phyloP scores from a whole-genome alignment of 35 echinoderm and acorn worm species.

The Apostichopus japonicus region DNA sequence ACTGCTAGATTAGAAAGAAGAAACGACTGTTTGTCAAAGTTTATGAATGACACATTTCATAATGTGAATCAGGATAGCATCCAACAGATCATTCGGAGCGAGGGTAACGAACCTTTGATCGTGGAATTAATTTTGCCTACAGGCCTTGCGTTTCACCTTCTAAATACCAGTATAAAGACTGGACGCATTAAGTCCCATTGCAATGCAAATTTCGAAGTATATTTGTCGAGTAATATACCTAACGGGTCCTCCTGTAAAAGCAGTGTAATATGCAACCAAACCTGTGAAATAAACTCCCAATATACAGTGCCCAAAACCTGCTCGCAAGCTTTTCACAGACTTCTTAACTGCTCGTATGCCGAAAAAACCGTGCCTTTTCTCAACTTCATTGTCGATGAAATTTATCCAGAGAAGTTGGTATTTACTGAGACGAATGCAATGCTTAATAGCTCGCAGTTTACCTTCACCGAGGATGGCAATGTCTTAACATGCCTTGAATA shows the following conservation, averaged over 20 bases:
- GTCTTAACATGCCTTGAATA: not conserved
- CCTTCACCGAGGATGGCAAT: not conserved
- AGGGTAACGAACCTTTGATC: not conserved
- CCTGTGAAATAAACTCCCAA: not conserved
- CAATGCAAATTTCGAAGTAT: not conserved
- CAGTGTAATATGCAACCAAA: not conserved
- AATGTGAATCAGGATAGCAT: not conserved
- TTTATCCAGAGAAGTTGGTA: not conserved
- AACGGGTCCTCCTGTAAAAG: not conserved
- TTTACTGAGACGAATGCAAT: not conserved
- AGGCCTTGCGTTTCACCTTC: not conserved
- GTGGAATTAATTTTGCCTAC: not conserved
- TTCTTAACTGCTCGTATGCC: not conserved
- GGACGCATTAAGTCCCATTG: not conserved
- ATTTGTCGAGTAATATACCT: not conserved
- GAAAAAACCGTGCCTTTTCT: not conserved
- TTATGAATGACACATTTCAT: slow-evolving; percentile 15
- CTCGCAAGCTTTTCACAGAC: not conserved
- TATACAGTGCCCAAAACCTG: not conserved
- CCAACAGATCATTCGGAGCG: not conserved
- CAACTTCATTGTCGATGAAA: not conserved
- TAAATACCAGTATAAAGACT: slow-evolving; percentile 19
- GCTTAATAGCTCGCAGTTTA: not conserved
- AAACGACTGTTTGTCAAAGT: slow-evolving; percentile 20
- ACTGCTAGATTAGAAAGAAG: not conserved